Percentiles rank a stretch among this genome's conserved stretches.
phyloP scores from a whole-genome alignment of 2,888 invertebrate genomes.

The Xanthia icteritia region DNA sequence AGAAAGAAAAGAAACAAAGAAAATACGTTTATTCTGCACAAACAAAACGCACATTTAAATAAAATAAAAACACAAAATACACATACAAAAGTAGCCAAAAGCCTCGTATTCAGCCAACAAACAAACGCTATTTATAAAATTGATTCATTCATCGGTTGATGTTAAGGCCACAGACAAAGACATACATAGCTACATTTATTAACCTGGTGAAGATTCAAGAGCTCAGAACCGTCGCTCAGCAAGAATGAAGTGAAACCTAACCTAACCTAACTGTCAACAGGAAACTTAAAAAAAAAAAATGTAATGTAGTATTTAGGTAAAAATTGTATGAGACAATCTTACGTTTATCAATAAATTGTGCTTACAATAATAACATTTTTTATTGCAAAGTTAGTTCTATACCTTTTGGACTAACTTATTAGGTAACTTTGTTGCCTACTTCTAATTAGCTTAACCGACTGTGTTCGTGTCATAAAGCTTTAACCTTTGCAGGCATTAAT shows the following conservation, averaged over 20 bases:
- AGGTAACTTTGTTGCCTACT: constrained; percentile 41
- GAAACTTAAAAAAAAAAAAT: no score
- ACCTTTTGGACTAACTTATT: constrained; percentile 5
- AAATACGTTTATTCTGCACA: no score
- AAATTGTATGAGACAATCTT: not conserved
- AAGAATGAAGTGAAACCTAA: not conserved
- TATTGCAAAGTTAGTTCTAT: not conserved
- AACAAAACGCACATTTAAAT: no score
- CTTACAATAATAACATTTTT: not conserved
- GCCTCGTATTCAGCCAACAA: no score
- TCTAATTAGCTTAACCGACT: constrained; percentile 28
- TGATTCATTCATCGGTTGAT: no score
- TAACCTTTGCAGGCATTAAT: constrained; percentile 49
- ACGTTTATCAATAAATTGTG: not conserved
- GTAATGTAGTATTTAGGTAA: no score
- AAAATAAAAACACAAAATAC: no score
- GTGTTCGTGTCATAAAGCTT: constrained; percentile 40
- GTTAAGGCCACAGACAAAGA: no score
- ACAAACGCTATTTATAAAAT: no score
- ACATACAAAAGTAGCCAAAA: no score
- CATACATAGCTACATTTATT: not conserved
- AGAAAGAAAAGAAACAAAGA: no score
- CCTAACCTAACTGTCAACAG: not conserved
- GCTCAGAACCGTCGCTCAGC: not conserved
- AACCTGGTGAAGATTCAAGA: not conserved